Conservation (phyloP, 2,113 vertebrate genomes). For the Protobothrops flavoviridis region DNA sequence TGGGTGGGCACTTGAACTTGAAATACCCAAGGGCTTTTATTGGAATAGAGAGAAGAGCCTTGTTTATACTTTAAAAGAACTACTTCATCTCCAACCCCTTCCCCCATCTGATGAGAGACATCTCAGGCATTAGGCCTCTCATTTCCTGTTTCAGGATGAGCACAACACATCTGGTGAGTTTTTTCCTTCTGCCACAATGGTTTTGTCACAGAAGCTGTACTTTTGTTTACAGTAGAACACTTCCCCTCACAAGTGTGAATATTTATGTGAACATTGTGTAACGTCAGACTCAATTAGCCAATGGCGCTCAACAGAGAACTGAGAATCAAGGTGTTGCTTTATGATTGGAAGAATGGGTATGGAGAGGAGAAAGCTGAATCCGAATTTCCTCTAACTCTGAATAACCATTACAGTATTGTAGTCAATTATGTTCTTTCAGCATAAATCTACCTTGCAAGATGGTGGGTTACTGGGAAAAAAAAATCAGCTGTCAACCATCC, state of each 20-base stretch:
- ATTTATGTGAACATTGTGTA: not conserved
- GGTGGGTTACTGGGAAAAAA: not conserved
- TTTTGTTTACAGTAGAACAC: slow-evolving; percentile 2
- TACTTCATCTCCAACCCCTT: slow-evolving; percentile 5
- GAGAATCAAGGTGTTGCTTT: not conserved
- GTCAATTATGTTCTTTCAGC: not conserved
- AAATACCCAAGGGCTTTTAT: not conserved
- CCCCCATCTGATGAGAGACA: not conserved
- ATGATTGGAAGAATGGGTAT: not conserved
- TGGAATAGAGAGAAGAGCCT: not conserved
- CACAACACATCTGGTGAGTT: slow-evolving; percentile 6
- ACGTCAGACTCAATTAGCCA: not conserved
- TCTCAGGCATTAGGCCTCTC: not conserved
- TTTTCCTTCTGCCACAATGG: slow-evolving; percentile 16
- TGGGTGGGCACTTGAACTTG: not conserved
- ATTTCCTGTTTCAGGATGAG: slow-evolving; percentile 21
- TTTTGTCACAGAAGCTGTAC: not conserved
- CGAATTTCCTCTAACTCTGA: not conserved
- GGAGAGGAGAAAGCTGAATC: not conserved
- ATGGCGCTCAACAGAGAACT: not conserved
- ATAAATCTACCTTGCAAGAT: not conserved
- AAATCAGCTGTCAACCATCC: not conserved
- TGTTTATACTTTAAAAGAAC: not conserved
- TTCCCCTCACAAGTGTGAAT: not conserved
- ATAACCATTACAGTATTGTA: not conserved